Percentiles rank a stretch among this genome's conserved stretches.
phyloP scores from a whole-genome alignment of 2,888 invertebrate species.

The Strigamia maritima region DNA sequence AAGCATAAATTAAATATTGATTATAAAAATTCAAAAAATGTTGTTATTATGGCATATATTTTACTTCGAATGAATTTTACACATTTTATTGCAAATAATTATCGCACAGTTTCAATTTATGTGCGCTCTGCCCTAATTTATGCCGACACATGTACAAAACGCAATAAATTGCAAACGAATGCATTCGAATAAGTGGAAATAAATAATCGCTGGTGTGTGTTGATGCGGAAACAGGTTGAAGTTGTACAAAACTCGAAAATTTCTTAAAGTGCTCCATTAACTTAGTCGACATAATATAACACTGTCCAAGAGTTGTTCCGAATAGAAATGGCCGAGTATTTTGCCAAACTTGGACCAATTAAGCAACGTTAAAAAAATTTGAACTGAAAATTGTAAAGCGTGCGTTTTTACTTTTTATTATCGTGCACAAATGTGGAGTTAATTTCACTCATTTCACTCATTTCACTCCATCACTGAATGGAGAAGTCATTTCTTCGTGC shows the following conservation, averaged over 20 bases:
- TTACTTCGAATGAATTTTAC: too few relatives aligned
- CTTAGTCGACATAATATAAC: background rate
- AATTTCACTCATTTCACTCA: background rate
- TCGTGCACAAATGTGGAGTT: background rate
- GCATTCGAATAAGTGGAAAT: background rate
- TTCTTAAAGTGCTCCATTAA: background rate
- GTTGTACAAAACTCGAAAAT: too few relatives aligned
- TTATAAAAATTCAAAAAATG: too few relatives aligned
- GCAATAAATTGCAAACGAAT: background rate
- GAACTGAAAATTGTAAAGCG: background rate
- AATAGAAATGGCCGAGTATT: background rate
- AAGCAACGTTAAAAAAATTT: background rate
- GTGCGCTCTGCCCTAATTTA: too few relatives aligned
- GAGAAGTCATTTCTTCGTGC: background rate
- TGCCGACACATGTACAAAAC: too few relatives aligned
- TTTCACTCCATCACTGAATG: background rate
- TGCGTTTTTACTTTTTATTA: background rate
- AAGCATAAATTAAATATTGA: too few relatives aligned
- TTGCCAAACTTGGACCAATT: background rate
- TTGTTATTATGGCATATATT: too few relatives aligned
- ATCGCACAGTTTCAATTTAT: too few relatives aligned
- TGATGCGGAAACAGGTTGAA: background rate
- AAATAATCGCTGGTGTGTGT: background rate
- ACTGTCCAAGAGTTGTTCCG: background rate
- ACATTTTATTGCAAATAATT: too few relatives aligned